A percentile compares a stretch with the other conserved stretches of the same genome.
phyloP scores from a whole-genome alignment of 2,113 vertebrate genomes.

The Laticauda colubrina region DNA sequence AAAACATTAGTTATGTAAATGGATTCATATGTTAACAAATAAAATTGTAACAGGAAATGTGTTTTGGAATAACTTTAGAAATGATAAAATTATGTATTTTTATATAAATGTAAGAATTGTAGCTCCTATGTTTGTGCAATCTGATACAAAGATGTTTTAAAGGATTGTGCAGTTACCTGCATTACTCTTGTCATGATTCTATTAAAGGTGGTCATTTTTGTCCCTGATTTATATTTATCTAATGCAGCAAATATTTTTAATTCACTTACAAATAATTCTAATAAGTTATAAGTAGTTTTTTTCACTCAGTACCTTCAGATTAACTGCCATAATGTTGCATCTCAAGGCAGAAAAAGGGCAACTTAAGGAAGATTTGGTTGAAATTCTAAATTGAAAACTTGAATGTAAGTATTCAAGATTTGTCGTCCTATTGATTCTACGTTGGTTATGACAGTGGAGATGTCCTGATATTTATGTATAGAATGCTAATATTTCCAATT shows the following conservation, averaged over 20 bases:
- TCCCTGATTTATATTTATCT: neutral
- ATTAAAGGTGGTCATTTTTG: neutral
- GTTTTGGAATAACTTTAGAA: neutral
- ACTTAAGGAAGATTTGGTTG: neutral
- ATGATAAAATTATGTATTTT: neutral
- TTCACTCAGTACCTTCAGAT: neutral
- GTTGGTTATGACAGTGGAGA: neutral
- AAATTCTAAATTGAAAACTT: neutral
- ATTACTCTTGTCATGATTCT: neutral
- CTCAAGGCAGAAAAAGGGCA: neutral
- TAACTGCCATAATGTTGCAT: neutral
- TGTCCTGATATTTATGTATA: neutral
- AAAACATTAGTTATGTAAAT: neutral
- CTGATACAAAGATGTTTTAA: neutral
- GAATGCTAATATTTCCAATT: neutral
- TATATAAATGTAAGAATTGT: neutral
- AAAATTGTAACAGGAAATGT: neutral
- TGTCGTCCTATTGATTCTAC: neutral
- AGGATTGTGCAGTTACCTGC: neutral
- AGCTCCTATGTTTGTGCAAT: neutral
- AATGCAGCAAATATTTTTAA: neutral
- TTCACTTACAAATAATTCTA: neutral
- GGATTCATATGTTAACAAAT: accelerated
- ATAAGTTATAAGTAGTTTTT: neutral
- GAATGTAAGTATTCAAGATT: neutral